Conservation (phyloP, 1,140 invertebrate genomes). For the Leguminivora glycinivorella region DNA sequence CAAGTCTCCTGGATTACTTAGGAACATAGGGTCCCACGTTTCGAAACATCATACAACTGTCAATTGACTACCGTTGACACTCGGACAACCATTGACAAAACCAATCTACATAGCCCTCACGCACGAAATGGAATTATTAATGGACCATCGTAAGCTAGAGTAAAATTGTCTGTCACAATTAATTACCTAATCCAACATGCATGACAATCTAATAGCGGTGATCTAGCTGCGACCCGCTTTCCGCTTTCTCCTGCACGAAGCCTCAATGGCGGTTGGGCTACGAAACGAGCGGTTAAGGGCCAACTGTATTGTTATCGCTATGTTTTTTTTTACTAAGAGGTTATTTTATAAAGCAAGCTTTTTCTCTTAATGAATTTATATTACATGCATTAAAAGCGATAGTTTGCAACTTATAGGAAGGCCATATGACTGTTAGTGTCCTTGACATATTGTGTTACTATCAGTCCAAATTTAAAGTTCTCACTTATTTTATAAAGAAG, state of each 20-base stretch:
- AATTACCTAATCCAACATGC: conserved; percentile 70
- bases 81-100: neutral
- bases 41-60: too few relatives aligned
- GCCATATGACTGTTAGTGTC: too few relatives aligned
- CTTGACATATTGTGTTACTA: too few relatives aligned
- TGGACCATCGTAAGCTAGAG: conserved; percentile 34
- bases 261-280: conserved; percentile 48
- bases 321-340: too few relatives aligned
- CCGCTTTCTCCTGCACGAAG: conserved; percentile 73
- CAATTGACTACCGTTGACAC: neutral
- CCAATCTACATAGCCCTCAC: neutral
- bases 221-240: conserved; percentile 69
- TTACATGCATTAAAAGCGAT: too few relatives aligned
- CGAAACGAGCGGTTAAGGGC: conserved; percentile 34
- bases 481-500: too few relatives aligned
- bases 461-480: too few relatives aligned
- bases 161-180: conserved; percentile 69
- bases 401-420: too few relatives aligned
- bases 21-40: too few relatives aligned
- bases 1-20: too few relatives aligned
- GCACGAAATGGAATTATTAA: conserved; percentile 14
- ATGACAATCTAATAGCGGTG: conserved; percentile 71
- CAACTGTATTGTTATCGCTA: neutral
- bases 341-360: too few relatives aligned
- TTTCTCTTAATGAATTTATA: too few relatives aligned